Evolutionary conservation across 2,797 vertebrate species (phyloP).

Genomic region (Chiloscyllium punctatum): DNA sequence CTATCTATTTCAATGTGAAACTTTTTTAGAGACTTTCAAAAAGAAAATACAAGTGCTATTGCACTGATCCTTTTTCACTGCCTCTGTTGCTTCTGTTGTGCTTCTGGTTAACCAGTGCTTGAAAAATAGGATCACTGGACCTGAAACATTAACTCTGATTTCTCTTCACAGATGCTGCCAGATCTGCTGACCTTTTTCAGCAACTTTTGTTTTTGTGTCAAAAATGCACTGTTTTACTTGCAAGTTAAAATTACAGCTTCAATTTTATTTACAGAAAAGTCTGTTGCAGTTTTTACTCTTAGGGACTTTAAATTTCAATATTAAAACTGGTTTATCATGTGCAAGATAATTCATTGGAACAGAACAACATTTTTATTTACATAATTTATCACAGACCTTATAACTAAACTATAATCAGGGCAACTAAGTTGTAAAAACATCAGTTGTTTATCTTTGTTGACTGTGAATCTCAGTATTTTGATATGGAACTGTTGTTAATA

Average conservation of each 20-base stretch:
- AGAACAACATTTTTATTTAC: neutral
- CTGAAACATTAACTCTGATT: no score
- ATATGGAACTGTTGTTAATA: neutral
- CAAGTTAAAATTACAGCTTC: neutral
- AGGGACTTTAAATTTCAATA: neutral
- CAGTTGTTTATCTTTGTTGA: neutral
- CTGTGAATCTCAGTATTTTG: neutral
- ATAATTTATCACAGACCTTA: neutral
- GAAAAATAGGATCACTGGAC: neutral
- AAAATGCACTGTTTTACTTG: neutral
- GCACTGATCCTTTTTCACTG: neutral
- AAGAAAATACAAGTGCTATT: neutral
- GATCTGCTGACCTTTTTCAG: no score
- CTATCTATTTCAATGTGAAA: neutral
- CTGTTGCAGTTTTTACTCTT: neutral
- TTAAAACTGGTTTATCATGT: neutral
- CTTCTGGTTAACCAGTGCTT: neutral
- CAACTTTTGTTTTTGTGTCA: no score
- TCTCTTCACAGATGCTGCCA: no score
- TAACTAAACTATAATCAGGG: neutral
- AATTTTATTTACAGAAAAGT: neutral
- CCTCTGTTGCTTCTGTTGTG: neutral
- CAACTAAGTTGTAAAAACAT: neutral
- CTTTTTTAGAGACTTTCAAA: neutral
- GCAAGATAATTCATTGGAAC: neutral